phyloP scores from a whole-genome alignment of 53 echinoderm and acorn worm species.

The Holothuria scabra region DNA sequence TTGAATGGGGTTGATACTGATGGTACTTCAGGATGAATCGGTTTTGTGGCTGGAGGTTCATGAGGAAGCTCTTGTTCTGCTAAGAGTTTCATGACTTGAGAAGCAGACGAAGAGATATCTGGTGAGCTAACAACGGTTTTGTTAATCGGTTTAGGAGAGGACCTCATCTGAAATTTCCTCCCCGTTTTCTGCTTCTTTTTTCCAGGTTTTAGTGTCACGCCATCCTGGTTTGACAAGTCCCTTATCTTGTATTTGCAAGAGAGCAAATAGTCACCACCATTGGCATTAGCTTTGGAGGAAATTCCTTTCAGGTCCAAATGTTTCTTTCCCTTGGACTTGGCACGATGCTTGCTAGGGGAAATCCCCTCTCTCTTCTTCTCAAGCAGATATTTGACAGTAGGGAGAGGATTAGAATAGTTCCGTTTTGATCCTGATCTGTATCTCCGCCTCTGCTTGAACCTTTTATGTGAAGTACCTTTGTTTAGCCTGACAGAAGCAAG shows the following conservation, averaged over 20 bases:
- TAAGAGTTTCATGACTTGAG: constrained; percentile 33
- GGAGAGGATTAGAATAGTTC: background rate
- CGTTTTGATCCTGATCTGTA: constrained; percentile 5
- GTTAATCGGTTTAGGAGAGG: background rate
- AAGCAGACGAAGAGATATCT: constrained; percentile 2
- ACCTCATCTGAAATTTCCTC: background rate
- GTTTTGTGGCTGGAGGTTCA: background rate
- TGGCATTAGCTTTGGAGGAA: too few relatives aligned
- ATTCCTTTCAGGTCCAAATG: background rate
- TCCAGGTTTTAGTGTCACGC: background rate
- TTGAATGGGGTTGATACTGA: too few relatives aligned
- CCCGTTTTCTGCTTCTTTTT: background rate
- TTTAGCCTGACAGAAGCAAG: too few relatives aligned
- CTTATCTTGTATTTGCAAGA: background rate
- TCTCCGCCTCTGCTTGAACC: background rate
- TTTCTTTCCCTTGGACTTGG: background rate
- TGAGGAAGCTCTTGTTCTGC: constrained; percentile 13
- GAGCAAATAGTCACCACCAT: too few relatives aligned
- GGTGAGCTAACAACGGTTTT: background rate
- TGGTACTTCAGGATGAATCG: too few relatives aligned
- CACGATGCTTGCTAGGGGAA: background rate
- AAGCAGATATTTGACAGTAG: constrained; percentile 21
- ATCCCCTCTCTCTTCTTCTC: constrained; percentile 34
- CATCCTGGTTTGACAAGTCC: background rate
- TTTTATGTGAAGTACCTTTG: too few relatives aligned